phyloP scores from a whole-genome alignment of 23 tunicate species.

The Halocynthia roretzi region DNA sequence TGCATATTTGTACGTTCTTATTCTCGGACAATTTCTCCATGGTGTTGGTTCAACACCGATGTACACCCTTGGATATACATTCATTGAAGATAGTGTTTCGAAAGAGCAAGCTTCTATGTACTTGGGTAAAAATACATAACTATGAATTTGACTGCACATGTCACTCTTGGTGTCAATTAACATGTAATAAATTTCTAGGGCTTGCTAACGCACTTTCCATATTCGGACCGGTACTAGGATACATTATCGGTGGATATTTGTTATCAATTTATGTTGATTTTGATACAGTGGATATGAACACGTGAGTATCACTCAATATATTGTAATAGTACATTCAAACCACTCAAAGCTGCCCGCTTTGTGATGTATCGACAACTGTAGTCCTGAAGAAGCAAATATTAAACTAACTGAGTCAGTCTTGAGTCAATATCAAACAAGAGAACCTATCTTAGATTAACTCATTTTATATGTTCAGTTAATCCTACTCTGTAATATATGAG shows the following conservation, averaged over 20 bases:
- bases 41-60: slow-evolving; percentile 96
- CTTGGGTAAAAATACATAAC: slow-evolving; percentile 39
- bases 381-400: too few species aligned
- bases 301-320: slow-evolving; percentile 15
- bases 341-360: too few species aligned
- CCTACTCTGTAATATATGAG: too few species aligned
- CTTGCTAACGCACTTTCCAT: slow-evolving; percentile 87
- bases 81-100: slow-evolving; percentile 87
- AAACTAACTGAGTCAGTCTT: too few species aligned
- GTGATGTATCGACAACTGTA: too few species aligned
- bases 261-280: slow-evolving; percentile 70
- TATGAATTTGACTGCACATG: too few species aligned
- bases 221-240: slow-evolving; percentile 85
- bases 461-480: too few species aligned
- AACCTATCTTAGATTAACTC: too few species aligned
- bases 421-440: too few species aligned
- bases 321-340: too few species aligned
- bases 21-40: slow-evolving; percentile 80
- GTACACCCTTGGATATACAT: slow-evolving; percentile 88
- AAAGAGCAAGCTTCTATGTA: slow-evolving; percentile 71
- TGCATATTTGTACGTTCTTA: slow-evolving; percentile 74
- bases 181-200: slow-evolving; percentile 4
- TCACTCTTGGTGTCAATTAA: too few species aligned
- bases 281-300: slow-evolving; percentile 29
- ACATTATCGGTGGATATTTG: slow-evolving; percentile 67